Conservation (phyloP, 2,888 invertebrate genomes). For the Acrobasis repandana region DNA sequence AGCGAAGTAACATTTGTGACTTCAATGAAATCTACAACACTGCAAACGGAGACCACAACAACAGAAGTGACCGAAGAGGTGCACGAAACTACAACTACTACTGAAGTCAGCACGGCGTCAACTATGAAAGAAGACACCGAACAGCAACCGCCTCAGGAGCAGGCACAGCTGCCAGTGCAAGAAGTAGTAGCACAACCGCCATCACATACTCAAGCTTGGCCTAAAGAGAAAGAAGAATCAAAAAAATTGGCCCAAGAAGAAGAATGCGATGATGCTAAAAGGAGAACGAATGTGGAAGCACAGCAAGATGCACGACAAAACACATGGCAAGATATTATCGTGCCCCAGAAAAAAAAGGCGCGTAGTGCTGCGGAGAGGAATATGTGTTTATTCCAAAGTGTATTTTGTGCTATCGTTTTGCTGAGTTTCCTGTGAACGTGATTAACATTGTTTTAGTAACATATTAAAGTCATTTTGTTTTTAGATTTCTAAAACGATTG, state of each 20-base stretch:
- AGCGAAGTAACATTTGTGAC: not conserved
- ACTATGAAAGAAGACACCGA: slow-evolving; percentile 17
- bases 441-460: not conserved
- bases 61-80: not conserved
- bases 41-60: not conserved
- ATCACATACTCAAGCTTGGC: slow-evolving; percentile 34
- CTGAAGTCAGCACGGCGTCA: slow-evolving; percentile 24
- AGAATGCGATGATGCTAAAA: slow-evolving; percentile 28
- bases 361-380: slow-evolving; percentile 35
- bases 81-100: slow-evolving; percentile 18
- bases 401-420: slow-evolving; percentile 43
- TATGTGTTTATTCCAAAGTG: slow-evolving; percentile 37
- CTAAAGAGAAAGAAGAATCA: slow-evolving; percentile 38
- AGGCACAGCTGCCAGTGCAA: not conserved
- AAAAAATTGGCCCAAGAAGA: slow-evolving; percentile 31
- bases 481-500: slow-evolving; percentile 1
- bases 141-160: slow-evolving; percentile 2
- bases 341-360: not conserved
- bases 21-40: not conserved
- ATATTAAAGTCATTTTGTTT: slow-evolving; percentile 11
- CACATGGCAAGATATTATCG: slow-evolving; percentile 20
- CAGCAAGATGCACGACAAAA: slow-evolving; percentile 33
- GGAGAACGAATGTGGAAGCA: slow-evolving; percentile 43
- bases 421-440: slow-evolving; percentile 40
- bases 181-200: not conserved